Evolutionary conservation across 2,888 invertebrate species (phyloP).

Genomic region (Chymomyza fuscimana): DNA sequence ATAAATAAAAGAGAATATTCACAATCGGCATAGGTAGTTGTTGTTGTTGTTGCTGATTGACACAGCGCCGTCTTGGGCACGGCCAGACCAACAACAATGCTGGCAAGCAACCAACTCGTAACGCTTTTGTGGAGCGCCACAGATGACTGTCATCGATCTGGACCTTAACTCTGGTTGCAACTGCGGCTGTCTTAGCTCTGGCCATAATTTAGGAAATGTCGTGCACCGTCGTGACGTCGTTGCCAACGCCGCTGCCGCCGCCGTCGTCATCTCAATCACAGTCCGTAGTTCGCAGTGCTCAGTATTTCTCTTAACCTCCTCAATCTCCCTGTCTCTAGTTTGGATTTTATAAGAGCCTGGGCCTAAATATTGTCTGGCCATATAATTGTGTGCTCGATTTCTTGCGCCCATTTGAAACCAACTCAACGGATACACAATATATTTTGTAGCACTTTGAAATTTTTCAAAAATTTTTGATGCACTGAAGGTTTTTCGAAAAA

Average conservation of each 20-base stretch:
- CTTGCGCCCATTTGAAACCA: background rate
- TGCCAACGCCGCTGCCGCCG: background rate
- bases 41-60: background rate
- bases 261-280: background rate
- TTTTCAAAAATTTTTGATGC: no score
- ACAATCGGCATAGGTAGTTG: background rate
- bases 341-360: no score
- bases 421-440: background rate
- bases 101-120: background rate
- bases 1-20: no score
- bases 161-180: background rate
- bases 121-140: background rate
- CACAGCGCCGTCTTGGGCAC: background rate
- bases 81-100: background rate
- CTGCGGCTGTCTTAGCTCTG: conserved; percentile 4
- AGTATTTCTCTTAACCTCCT: no score
- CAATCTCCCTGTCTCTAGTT: no score
- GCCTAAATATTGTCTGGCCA: no score
- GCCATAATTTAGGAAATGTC: conserved; percentile 69
- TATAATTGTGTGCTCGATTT: background rate
- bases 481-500: no score
- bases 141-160: background rate
- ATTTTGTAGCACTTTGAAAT: background rate
- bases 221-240: conserved; percentile 35
- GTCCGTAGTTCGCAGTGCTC: background rate